Base-by-base conservation (phyloP, 2,888 invertebrate species). In the Branchipolynoe longqiensis region DNA sequence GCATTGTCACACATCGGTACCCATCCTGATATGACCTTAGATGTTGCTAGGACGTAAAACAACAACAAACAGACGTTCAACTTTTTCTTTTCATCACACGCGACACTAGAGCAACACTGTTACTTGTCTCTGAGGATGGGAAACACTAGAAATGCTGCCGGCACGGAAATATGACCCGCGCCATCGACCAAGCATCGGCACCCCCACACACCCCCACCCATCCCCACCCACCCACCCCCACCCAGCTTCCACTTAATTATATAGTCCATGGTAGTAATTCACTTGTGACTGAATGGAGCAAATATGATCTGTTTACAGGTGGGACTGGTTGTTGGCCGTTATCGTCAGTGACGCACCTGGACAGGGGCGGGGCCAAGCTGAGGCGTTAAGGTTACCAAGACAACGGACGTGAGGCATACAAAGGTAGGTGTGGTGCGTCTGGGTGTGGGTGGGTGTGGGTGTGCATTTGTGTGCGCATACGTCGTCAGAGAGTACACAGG, bases 281-380 rank as follows among this genome's bases (percentile, higher is more conserved):
- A 36, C 69, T 69, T 69, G 38, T 69, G 69, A 18, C 22, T 36
- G 33, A 33, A 69, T n/a, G n/a, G n/a, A n/a, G 69, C 69, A 69
- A 69, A 69, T 38, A 38, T 69, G 22, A 69, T 69, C 69, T 69
- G 33, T 69, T 69, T 69, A 69, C 69, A 69, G 69, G 69, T 69
- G n/a, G 38, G 36, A 14, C 18, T 28, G 28, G 31, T 1, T 2
- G 28, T 31, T 48, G 6, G 69, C 33, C 6, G 38, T 69, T 69
- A 69, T 33, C 36, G 38, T 69, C 38, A 69, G 8, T 69, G 69
- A 36, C 69, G 38, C 38, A 36, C 33, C 33, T 69, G 69, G 36
- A 69, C 36, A 14, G 38, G 69, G 69, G 69, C 38, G 69, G 69
- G 69, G 69, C n/a, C 69, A 69, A 22, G 14, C 69, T 36, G 3